Conservation (phyloP, 1,140 invertebrate genomes). For the Apocrypta bakeri region DNA sequence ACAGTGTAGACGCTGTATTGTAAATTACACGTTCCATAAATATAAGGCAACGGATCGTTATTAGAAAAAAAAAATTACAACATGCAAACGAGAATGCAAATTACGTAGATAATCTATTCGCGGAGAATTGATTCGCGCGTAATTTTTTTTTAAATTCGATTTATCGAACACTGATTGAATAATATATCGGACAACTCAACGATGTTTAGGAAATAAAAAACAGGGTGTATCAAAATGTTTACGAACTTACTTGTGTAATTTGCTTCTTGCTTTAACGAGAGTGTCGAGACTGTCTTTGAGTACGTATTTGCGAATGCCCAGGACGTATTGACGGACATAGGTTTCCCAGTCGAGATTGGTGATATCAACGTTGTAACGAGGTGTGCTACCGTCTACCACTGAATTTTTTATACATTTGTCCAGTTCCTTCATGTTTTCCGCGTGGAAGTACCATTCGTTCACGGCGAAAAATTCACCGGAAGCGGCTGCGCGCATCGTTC, state of each 20-base stretch:
- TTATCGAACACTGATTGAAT: no score
- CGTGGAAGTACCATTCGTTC: slow-evolving; percentile 90
- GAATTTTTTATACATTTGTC: slow-evolving; percentile 76
- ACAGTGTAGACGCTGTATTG: no score
- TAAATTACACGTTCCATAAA: no score
- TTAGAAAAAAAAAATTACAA: no score
- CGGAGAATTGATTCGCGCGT: no score
- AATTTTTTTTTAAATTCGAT: no score
- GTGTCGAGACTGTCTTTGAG: slow-evolving; percentile 84
- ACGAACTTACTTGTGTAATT: slow-evolving; percentile 78
- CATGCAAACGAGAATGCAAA: no score
- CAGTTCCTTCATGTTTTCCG: slow-evolving; percentile 83
- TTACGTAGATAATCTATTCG: no score
- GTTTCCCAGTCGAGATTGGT: slow-evolving; percentile 78
- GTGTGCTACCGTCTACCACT: slow-evolving; percentile 73
- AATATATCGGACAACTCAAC: no score
- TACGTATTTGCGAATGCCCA: slow-evolving; percentile 86
- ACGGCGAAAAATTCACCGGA: slow-evolving; percentile 91
- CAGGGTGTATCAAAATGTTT: neutral
- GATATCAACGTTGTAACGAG: slow-evolving; percentile 78
- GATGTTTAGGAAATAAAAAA: neutral
- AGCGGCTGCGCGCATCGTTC: slow-evolving; percentile 84
- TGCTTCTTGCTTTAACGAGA: slow-evolving; percentile 78
- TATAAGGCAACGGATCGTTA: no score
- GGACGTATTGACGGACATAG: slow-evolving; percentile 84